Conservation (phyloP, 2,888 invertebrate species). For the Hoplodrina ambigua region DNA sequence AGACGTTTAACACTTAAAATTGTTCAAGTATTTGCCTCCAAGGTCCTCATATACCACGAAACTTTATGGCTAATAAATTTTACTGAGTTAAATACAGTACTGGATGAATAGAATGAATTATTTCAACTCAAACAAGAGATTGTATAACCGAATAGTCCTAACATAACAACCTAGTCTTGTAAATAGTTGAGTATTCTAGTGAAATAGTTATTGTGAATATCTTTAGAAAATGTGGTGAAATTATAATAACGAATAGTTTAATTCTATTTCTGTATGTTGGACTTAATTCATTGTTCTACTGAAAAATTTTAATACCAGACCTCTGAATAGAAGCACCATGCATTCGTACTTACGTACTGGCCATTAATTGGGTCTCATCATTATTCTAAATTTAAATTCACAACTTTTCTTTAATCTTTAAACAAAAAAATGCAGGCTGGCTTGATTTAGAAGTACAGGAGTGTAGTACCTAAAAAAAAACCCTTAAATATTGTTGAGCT, state of each 20-base stretch:
- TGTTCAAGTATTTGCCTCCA: constrained; percentile 26
- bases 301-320: too few relatives aligned
- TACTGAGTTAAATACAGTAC: constrained; percentile 10
- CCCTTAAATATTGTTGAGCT: too few relatives aligned
- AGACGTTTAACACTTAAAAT: constrained; percentile 22
- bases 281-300: too few relatives aligned
- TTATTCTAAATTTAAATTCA: too few relatives aligned
- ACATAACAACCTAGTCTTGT: background rate
- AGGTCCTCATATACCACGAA: constrained; percentile 12
- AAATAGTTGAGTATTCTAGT: constrained; percentile 9
- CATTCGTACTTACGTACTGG: too few relatives aligned
- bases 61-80: constrained; percentile 43
- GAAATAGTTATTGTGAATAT: background rate
- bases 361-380: too few relatives aligned
- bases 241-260: constrained; percentile 16
- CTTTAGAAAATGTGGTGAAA: background rate
- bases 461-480: too few relatives aligned
- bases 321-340: too few relatives aligned
- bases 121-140: constrained; percentile 22
- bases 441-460: too few relatives aligned
- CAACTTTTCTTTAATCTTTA: too few relatives aligned
- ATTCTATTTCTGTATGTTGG: background rate
- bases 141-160: constrained; percentile 4
- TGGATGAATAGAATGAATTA: constrained; percentile 19
- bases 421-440: too few relatives aligned